Evolutionary conservation across 1,140 invertebrate genomes (phyloP).

Genomic region (Cydia amplana): DNA sequence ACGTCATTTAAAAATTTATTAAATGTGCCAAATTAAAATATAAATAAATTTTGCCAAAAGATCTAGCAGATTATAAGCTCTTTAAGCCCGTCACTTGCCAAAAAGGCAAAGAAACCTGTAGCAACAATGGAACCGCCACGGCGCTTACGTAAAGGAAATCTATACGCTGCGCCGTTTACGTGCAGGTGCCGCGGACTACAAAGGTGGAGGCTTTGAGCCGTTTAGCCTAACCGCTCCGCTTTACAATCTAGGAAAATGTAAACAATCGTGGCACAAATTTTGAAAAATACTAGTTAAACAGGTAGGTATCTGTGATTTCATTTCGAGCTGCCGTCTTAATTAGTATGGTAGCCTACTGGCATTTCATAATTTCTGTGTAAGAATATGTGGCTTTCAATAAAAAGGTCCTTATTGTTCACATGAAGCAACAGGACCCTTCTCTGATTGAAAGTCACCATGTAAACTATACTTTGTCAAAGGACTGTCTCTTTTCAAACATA

Average conservation of each 20-base stretch:
- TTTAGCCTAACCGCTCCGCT: background rate
- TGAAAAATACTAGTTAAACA: background rate
- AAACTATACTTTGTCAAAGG: too few species aligned
- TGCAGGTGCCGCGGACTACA: slow-evolving; percentile 21
- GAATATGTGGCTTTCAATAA: too few species aligned
- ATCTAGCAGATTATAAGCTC: background rate
- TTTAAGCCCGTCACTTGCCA: slow-evolving; percentile 6
- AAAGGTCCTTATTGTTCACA: too few species aligned
- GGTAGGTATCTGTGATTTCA: too few species aligned
- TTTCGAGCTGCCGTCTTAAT: too few species aligned
- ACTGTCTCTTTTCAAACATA: too few species aligned
- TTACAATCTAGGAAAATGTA: background rate
- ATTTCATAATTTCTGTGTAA: too few species aligned
- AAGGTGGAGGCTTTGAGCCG: slow-evolving; percentile 21
- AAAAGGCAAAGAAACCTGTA: background rate
- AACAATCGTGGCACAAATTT: background rate
- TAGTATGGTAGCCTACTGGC: too few species aligned
- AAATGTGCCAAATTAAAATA: too few species aligned
- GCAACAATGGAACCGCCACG: slow-evolving; percentile 15
- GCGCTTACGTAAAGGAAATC: slow-evolving; percentile 24
- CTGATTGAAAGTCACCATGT: too few species aligned
- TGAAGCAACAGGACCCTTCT: too few species aligned
- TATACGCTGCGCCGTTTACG: slow-evolving; percentile 14
- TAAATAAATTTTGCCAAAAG: background rate
- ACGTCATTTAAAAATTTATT: too few species aligned